These are phyloP conservation scores for Trilocha varians DNA, from an alignment of 2,888 invertebrate species.

Conservation along the genomic window DNA sequence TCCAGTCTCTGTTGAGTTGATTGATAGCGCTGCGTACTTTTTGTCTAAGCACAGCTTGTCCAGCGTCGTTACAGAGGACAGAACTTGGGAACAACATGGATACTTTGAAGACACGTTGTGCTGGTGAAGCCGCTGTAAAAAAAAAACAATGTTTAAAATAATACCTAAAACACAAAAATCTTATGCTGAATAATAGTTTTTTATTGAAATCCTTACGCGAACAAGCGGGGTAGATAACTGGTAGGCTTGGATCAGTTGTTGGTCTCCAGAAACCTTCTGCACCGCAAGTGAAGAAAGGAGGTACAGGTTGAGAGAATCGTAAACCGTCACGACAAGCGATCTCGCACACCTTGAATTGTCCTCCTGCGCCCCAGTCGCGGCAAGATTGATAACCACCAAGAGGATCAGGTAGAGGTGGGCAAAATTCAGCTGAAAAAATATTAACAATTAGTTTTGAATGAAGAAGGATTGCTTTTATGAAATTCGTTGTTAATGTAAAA, in stretches of 20 bases:
- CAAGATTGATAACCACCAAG: conserved; percentile 93
- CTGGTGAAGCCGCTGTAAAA: conserved; percentile 83
- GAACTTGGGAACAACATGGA: conserved; percentile 96
- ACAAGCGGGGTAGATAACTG: conserved; percentile 92
- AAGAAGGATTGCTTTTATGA: background rate
- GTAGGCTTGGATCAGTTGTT: conserved; percentile 83
- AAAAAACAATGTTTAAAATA: conserved; percentile 8
- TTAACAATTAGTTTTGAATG: background rate
- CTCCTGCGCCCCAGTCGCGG: conserved; percentile 96
- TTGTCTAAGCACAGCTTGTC: conserved; percentile 91
- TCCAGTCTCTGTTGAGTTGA: conserved; percentile 94
- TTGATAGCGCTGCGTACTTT: conserved; percentile 92
- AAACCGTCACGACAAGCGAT: conserved; percentile 89
- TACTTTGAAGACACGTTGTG: conserved; percentile 95
- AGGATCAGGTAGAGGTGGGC: conserved; percentile 90
- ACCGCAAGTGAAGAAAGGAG: conserved; percentile 98
- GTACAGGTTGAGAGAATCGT: conserved; percentile 93
- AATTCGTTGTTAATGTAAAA: background rate
- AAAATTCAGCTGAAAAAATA: conserved; percentile 84
- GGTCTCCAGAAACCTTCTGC: conserved; percentile 98
- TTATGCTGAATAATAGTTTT: background rate
- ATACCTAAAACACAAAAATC: background rate
- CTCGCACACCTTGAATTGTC: conserved; percentile 96
- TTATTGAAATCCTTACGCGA: conserved; percentile 77
- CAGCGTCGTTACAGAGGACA: conserved; percentile 96